A percentile compares a stretch with the other conserved stretches of the same genome.
phyloP scores from a whole-genome alignment of 2,888 invertebrate species.

The Drosophila meridionalis region DNA sequence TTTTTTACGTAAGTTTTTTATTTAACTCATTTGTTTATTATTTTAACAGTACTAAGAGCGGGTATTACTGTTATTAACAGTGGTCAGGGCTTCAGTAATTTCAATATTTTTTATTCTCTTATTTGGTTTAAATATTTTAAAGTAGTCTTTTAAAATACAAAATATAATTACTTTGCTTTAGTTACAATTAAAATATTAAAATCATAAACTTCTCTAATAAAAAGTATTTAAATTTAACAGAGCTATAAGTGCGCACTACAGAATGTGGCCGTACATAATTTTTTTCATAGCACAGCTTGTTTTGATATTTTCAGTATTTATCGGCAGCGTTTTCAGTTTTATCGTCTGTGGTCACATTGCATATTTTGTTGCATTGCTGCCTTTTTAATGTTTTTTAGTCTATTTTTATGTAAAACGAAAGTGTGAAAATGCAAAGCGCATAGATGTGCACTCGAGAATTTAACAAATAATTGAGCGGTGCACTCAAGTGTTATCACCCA shows the following conservation, averaged over 20 bases:
- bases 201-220: not conserved
- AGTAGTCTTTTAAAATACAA: not conserved
- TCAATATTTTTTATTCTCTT: not conserved
- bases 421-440: conserved; percentile 48
- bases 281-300: not conserved
- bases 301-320: conserved; percentile 21
- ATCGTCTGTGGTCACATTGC: conserved; percentile 22
- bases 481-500: conserved; percentile 37
- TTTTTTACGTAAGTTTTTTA: conserved; percentile 12
- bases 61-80: conserved; percentile 11
- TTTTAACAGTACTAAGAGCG: conserved; percentile 11
- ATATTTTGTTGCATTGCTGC: conserved; percentile 56
- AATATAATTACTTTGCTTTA: not conserved
- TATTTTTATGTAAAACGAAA: conserved; percentile 71
- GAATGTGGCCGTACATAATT: not conserved
- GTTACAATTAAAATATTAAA: not conserved
- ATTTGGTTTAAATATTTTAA: not conserved
- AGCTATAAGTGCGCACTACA: too few species aligned
- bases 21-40: conserved; percentile 26
- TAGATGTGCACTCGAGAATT: conserved; percentile 55
- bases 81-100: not conserved
- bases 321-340: not conserved
- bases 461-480: conserved; percentile 51
- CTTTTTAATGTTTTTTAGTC: conserved; percentile 62
- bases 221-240: not conserved